Evolutionary conservation across 2,888 invertebrate species (phyloP), one percentile per base, ranked within the genome.

Genomic region (Pheosia gnoma): DNA sequence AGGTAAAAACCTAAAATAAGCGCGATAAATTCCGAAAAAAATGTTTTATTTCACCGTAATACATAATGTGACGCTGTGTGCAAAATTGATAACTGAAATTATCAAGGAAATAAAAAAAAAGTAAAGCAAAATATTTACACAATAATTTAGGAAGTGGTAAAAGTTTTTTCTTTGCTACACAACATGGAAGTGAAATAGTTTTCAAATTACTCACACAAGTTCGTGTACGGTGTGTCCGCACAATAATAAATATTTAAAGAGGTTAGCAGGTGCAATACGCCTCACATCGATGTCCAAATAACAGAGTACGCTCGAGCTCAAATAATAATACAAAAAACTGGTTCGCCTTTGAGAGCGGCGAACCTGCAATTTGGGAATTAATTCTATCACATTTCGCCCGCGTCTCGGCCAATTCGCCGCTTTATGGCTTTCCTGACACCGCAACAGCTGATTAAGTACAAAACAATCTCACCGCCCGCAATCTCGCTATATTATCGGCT

Each of bases 201-300:
- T 79, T 75, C 78, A 81, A 85, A 85, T 83, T 82, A 85, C 79
- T 74, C 72, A 73, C 72, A 79, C 77, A 79, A 80, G 77, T 72
- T 80, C 67, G 73, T 72, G 76, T 77, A 74, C 70, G 72, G 65
- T 74, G 77, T 84, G 81, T 83, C 82, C 81, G 81, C 77, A 72
- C 82, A 84, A 86, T 83, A 86, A 88, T 90, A 88, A 90, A 90
- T 90, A 90, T 89, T 90, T 87, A 89, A 89, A 88, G 84, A 89
- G 84, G 87, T 85, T 87, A 85, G 88, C 90, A 90, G 90, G 89
- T 90, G 90, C 85, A 87, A 84, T 88, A 87, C 82, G 84, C 83
- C 83, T 84, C 82, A 87, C 88, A 89, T 86, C 84, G 84, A 83
- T 85, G 85, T 83, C 82, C 84, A 87, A 89, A 89, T 89, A 90